These are phyloP conservation scores for Malurus elegans DNA, from an alignment of 2,113 vertebrate species.

Conservation along the genomic window DNA sequence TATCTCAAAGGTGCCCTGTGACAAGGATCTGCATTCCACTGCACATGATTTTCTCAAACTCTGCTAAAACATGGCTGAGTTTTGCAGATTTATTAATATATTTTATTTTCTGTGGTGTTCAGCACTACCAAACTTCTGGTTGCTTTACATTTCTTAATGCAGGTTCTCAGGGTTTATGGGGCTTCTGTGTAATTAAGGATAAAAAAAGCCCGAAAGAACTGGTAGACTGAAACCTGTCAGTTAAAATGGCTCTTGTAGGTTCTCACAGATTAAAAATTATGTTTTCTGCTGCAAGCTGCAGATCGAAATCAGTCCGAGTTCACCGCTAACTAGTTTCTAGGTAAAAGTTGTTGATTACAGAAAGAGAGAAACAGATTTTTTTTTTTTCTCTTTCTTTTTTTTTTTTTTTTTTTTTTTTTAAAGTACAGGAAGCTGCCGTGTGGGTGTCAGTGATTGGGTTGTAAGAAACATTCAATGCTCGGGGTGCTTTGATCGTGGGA, in stretches of 20 bases:
- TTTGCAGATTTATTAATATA: background rate
- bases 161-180: background rate
- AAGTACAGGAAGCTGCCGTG: constrained; percentile 77
- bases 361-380: constrained; percentile 82
- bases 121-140: background rate
- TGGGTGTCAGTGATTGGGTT: constrained; percentile 83
- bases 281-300: constrained; percentile 64
- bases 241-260: constrained; percentile 32
- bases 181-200: background rate
- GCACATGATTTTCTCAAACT: background rate
- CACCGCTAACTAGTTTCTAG: constrained; percentile 74
- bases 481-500: constrained; percentile 76
- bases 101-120: background rate
- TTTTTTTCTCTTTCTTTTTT: background rate
- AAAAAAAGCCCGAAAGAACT: background rate
- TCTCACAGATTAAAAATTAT: constrained; percentile 67
- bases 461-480: constrained; percentile 65
- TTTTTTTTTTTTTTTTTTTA: constrained; percentile 52
- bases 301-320: constrained; percentile 70
- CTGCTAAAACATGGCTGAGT: background rate
- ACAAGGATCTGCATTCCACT: background rate
- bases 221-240: constrained; percentile 65
- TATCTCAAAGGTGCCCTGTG: background rate
- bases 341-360: constrained; percentile 83
- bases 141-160: background rate